Evolutionary conservation across 2,888 invertebrate genomes (phyloP), one percentile per base, ranked within the genome.

Genomic region (Drosophila emarginata): DNA sequence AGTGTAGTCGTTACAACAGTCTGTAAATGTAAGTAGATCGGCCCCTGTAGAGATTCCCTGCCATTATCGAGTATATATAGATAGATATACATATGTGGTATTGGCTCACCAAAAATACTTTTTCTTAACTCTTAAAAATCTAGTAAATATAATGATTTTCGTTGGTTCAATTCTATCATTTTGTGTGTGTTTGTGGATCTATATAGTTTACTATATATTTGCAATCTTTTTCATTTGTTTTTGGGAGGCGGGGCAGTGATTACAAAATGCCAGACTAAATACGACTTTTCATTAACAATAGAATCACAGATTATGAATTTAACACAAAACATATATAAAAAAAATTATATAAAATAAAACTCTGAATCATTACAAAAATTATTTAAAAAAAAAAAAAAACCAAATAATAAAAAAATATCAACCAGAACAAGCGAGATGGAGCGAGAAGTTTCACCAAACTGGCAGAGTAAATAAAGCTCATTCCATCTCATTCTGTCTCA

Each of bases 271-370:
- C 60, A 59, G 54, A 60, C 62, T 66, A 58, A 65, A 60, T 56
- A 60, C 53, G 61, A 53, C 61, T 36, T 61, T 65, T 50, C 59
- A 66, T 74, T 72, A 79, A 79, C 76, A 79, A 74, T 71, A 76
- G 64, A 89, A 85, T 85, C 78, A 87, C 80, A 81, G 84, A 72
- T 86, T 75, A 74, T 68, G 60, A 75, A 53, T 64, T 67, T 66
- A 67, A 76, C 61, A 32, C 32, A 32, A 32, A 32, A 76, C 45
- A 21, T 45, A 45, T 45, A 21, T 9, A 59, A 66, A 53, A 57
- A 18, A 11, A 36, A 58, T 32, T 32, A 9, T 11, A 63, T 61
- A 52, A 62, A 69, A 14, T 28, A 28, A 54, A 14, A 12, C 36
- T 58, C 52, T 36, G 28, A 53, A 53, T 28, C 21, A 21, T 14